These are phyloP conservation scores for Lanius collurio DNA, from an alignment of 2,113 vertebrate species.

Conservation along the genomic window DNA sequence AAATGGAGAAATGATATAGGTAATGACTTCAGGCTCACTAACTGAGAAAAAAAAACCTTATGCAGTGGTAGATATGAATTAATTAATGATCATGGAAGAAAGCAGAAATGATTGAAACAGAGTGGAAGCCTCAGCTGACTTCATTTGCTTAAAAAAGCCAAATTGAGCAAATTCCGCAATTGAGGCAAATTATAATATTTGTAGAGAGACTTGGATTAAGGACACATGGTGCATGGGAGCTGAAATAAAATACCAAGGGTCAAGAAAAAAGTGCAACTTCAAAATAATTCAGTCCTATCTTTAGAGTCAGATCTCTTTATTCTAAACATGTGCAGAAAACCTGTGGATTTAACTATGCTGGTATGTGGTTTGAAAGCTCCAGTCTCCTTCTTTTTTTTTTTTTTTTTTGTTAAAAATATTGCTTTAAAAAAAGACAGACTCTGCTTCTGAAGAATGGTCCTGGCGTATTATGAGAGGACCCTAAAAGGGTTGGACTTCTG, in stretches of 20 bases:
- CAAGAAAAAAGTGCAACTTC: neutral
- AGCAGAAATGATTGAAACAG: neutral
- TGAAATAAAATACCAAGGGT: constrained; percentile 5
- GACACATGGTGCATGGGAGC: neutral
- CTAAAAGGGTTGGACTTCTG: neutral
- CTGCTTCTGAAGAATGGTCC: neutral
- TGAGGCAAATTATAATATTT: neutral
- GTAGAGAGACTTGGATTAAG: neutral
- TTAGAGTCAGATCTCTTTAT: neutral
- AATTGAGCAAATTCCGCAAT: neutral
- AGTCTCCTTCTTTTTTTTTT: neutral
- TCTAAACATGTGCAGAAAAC: neutral
- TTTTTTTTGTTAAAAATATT: neutral
- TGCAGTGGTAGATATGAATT: neutral
- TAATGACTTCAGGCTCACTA: neutral
- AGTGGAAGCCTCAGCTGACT: neutral
- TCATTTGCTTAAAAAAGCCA: neutral
- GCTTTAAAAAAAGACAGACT: neutral
- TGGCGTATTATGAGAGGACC: neutral
- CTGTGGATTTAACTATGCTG: neutral
- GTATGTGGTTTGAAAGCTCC: neutral
- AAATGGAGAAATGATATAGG: neutral
- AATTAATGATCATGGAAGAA: neutral
- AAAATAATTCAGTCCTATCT: neutral
- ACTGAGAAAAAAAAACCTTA: neutral